phyloP scores from a whole-genome alignment of 2,113 vertebrate species.

The Pomatostomus ruficeps region DNA sequence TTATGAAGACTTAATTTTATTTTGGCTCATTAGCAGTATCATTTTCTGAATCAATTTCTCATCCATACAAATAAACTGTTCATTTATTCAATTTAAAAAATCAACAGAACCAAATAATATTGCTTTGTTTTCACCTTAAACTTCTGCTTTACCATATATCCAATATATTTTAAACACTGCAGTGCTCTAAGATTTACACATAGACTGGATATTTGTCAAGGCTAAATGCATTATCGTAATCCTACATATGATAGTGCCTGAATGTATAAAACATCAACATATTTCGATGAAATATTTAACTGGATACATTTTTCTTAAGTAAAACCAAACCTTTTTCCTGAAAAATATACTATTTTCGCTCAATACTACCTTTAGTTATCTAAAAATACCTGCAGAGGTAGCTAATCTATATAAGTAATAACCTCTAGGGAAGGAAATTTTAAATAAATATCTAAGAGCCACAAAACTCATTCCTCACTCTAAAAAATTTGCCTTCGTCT shows the following conservation, averaged over 20 bases:
- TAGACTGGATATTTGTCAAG: not conserved
- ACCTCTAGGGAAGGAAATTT: not conserved
- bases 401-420: not conserved
- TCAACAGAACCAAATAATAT: not conserved
- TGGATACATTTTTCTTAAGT: not conserved
- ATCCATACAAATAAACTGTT: constrained; percentile 8
- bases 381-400: not conserved
- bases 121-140: not conserved
- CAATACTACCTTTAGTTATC: not conserved
- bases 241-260: not conserved
- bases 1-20: constrained; percentile 45
- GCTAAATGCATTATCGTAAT: not conserved
- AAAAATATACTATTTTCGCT: not conserved
- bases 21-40: not conserved
- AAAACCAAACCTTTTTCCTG: not conserved
- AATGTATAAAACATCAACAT: not conserved
- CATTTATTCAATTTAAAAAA: constrained; percentile 1
- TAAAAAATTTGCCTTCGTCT: not conserved
- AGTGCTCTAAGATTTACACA: not conserved
- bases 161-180: not conserved
- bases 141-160: not conserved
- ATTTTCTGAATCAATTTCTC: constrained; percentile 28
- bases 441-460: not conserved
- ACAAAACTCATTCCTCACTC: not conserved
- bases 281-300: not conserved